A percentile compares a stretch with the other conserved stretches of the same genome.
Conservation (phyloP, 2,888 invertebrate species). For the Archips crataeganus region DNA sequence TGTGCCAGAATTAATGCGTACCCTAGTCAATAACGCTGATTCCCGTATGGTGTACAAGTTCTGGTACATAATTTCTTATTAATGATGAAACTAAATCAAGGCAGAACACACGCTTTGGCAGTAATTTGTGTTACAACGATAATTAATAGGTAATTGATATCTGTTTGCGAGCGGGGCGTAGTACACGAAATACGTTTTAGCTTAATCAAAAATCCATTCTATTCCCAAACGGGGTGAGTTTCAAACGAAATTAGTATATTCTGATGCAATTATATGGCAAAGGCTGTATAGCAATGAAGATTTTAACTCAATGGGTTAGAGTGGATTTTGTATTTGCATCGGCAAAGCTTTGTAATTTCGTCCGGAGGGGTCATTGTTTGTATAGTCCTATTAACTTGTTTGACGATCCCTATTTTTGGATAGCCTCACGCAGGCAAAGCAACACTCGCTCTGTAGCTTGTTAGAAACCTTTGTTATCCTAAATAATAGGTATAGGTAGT, state of each 20-base stretch:
- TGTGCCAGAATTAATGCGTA: no score
- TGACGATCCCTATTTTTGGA: conserved; percentile 1
- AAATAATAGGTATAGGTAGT: no score
- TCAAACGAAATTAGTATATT: not conserved
- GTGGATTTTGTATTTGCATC: not conserved
- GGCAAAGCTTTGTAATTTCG: not conserved
- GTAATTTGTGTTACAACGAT: conserved; percentile 24
- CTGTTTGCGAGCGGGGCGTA: not conserved
- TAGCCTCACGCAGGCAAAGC: no score
- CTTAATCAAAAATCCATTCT: not conserved
- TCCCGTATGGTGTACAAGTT: not conserved
- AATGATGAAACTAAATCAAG: conserved; percentile 18
- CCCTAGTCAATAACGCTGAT: no score
- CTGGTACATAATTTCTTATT: not conserved
- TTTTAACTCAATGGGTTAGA: not conserved
- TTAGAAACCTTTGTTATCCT: no score
- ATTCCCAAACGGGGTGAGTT: not conserved
- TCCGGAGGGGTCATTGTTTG: not conserved
- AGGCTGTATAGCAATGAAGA: not conserved
- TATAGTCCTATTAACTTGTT: not conserved
- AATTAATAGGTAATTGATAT: conserved; percentile 24
- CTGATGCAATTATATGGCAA: not conserved
- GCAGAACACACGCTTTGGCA: not conserved
- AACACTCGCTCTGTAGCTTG: not conserved
- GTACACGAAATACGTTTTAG: not conserved